Conservation (phyloP, 2,888 invertebrate genomes). For the Drosophila tanythrix region DNA sequence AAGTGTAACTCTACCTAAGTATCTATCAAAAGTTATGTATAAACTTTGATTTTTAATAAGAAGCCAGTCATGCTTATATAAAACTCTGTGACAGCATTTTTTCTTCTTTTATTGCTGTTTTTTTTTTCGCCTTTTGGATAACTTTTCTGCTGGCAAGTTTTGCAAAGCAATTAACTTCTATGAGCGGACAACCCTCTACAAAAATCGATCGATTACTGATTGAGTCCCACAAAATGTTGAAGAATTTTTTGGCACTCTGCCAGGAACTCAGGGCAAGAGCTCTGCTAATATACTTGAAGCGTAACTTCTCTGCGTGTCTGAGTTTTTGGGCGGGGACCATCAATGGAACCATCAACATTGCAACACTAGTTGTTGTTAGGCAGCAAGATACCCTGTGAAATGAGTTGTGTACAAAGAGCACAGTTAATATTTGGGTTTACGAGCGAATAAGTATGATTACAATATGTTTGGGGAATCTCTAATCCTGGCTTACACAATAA, state of each 20-base stretch:
- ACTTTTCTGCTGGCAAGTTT: conserved; percentile 56
- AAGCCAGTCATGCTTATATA: conserved; percentile 2
- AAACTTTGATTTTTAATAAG: conserved; percentile 45
- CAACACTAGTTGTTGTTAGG: neutral
- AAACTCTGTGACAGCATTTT: conserved; percentile 37
- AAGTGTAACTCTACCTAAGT: neutral
- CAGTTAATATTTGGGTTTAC: neutral
- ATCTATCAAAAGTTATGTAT: conserved; percentile 17
- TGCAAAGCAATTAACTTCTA: conserved; percentile 66
- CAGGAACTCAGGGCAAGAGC: conserved; percentile 23
- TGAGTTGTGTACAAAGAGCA: neutral
- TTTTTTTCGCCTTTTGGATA: conserved; percentile 21
- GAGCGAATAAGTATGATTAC: neutral
- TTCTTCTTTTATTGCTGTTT: conserved; percentile 4
- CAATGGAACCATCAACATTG: conserved; percentile 13
- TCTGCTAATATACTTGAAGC: conserved; percentile 65
- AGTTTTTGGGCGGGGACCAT: conserved; percentile 10
- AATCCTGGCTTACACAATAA: neutral
- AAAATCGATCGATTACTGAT: conserved; percentile 59
- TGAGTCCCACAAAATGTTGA: conserved; percentile 32
- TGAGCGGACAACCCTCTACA: conserved; percentile 1
- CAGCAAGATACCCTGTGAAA: conserved; percentile 33
- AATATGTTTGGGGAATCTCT: neutral
- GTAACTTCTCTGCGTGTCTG: conserved; percentile 41
- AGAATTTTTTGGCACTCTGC: conserved; percentile 40